Conservation (phyloP, 2,797 vertebrate species). For the Anisognathus igniventris region DNA sequence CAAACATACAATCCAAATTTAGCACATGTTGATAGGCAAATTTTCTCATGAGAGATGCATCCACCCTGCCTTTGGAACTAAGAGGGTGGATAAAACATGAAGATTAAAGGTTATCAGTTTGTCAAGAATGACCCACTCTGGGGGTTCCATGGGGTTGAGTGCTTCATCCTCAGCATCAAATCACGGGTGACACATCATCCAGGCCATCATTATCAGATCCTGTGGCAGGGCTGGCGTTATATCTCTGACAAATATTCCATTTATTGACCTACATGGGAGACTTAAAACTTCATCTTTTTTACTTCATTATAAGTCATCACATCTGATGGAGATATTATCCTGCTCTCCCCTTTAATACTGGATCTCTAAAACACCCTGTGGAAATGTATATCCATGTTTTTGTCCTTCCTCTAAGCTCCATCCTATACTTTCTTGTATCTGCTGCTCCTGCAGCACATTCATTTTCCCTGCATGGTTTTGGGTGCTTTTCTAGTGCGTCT, state of each 20-base stretch:
- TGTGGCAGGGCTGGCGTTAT: background rate
- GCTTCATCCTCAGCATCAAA: background rate
- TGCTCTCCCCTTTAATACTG: background rate
- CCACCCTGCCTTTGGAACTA: background rate
- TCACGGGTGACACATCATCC: background rate
- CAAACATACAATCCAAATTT: background rate
- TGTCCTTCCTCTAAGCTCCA: background rate
- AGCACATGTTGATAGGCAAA: background rate
- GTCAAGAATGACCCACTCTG: background rate
- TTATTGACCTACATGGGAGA: background rate
- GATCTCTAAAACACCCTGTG: background rate
- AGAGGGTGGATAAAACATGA: background rate
- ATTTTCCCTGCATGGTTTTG: background rate
- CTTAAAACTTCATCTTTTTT: background rate
- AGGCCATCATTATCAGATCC: background rate
- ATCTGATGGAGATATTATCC: background rate
- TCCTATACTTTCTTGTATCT: background rate
- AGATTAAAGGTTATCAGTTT: background rate
- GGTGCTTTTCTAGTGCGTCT: background rate
- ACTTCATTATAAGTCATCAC: background rate
- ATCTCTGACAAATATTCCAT: background rate
- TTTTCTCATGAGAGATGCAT: background rate
- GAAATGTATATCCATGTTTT: background rate
- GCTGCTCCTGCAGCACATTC: background rate
- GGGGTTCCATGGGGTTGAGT: accelerated